Base-by-base conservation (phyloP, 2,888 invertebrate genomes). In the Epinotia demarniana region DNA sequence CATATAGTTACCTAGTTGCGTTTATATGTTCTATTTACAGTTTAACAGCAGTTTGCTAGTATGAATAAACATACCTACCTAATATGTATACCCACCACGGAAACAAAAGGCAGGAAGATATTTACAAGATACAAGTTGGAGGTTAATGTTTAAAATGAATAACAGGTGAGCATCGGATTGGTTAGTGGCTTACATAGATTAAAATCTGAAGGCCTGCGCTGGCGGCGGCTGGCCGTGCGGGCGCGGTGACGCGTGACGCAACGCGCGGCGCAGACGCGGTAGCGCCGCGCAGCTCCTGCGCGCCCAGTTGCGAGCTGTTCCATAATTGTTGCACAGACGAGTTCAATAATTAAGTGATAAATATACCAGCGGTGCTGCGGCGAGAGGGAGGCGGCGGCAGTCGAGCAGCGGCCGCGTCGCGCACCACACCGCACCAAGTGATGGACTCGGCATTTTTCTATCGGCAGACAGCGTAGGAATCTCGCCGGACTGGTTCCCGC, bases 401-500 rank as follows among this genome's bases (percentile, higher is more conserved):
- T 92, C 91, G 92, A 91, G 89, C 88, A 87, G 87, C 88, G 87
- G 86, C 92, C 92, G 93, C 89, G 92, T 90, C 87, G 89, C 92
- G 92, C 84, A 89, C 83, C 90, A 90, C 90, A 93, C 92, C 89
- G 91, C 83, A 86, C 78, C 87, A 86, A 89, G 90, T 90, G 92
- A 91, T 91, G 90, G 87, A 89, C 88, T 91, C 94, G 93, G 95
- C 94, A 95, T 95, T 95, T 95, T 95, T 95, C 94, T 92, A 92
- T 92, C 93, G 92, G 57, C 61, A 84, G 93, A 94, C 94, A 92
- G 93, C 93, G 93, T 94, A 95, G 95, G 95, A 95, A 95, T 95
- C 95, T 94, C 92, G 94, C 95, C 95, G 95, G 94, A 95, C 95
- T 94, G 95, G 95, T 95, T 95, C 94, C 93, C 92, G 91, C 92